A percentile compares a stretch with the other conserved stretches of the same genome.
Evolutionary conservation across 2,888 invertebrate species (phyloP).

Genomic region (Venustoraphidia nigricollis): DNA sequence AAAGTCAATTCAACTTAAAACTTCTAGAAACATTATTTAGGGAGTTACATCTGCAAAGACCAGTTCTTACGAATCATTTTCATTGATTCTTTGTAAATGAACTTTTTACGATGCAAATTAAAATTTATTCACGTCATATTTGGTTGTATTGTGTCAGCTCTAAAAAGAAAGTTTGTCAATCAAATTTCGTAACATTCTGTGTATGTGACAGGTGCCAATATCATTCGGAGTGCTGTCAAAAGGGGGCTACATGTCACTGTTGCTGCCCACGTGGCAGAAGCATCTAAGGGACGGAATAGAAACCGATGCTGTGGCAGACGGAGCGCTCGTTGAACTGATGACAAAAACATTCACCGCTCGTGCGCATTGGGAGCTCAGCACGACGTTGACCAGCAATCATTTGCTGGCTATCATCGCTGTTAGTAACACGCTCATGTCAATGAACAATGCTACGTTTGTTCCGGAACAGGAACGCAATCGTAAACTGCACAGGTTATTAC

Average conservation of each 20-base stretch:
- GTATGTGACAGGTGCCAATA: slow-evolving; percentile 48
- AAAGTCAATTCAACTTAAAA: no score
- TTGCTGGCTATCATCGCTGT: slow-evolving; percentile 85
- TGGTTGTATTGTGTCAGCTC: no score
- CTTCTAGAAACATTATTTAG: no score
- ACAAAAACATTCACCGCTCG: slow-evolving; percentile 71
- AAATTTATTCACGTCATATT: no score
- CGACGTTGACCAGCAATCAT: slow-evolving; percentile 90
- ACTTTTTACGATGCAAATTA: no score
- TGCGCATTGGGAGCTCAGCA: slow-evolving; percentile 92
- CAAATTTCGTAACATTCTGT: not conserved
- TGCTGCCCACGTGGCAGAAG: slow-evolving; percentile 69
- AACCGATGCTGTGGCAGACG: slow-evolving; percentile 7
- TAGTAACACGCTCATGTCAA: slow-evolving; percentile 94
- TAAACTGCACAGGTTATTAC: slow-evolving; percentile 47
- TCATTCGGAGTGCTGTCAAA: slow-evolving; percentile 95
- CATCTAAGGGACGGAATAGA: slow-evolving; percentile 23
- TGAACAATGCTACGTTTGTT: slow-evolving; percentile 89
- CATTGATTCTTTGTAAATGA: no score
- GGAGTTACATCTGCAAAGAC: no score
- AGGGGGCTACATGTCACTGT: slow-evolving; percentile 86
- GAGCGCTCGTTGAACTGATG: slow-evolving; percentile 41
- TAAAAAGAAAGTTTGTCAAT: no score
- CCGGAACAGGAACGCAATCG: slow-evolving; percentile 73
- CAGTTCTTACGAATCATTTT: no score